Percentiles rank a stretch among this genome's conserved stretches.
Conservation (phyloP, 53 echinoderm and acorn worm species). For the Apostichopus leukothele region DNA sequence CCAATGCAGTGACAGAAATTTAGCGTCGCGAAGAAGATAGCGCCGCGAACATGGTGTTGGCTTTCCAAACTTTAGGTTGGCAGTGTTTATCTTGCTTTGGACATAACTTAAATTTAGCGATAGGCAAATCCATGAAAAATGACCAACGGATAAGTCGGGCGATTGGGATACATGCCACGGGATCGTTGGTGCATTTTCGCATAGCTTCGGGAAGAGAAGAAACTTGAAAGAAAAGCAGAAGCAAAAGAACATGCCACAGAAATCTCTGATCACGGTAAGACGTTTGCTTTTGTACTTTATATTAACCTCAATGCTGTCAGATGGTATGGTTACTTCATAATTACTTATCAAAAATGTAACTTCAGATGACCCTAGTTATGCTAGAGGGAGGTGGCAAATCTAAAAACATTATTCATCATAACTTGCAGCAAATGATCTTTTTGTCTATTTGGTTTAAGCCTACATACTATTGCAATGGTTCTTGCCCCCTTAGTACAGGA, state of each 20-base stretch:
- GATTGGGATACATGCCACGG: constrained; percentile 5
- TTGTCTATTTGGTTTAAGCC: too few species aligned
- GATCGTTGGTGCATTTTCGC: constrained; percentile 21
- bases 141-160: not conserved
- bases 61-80: too few species aligned
- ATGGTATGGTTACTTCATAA: too few species aligned
- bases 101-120: constrained; percentile 36
- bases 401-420: too few species aligned
- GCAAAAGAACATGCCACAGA: constrained; percentile 8
- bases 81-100: constrained; percentile 34
- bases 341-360: too few species aligned
- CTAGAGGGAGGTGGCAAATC: too few species aligned
- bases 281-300: not conserved
- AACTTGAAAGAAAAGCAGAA: not conserved
- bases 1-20: too few species aligned
- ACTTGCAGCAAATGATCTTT: too few species aligned
- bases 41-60: not conserved
- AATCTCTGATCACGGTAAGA: constrained; percentile 28
- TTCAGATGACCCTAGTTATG: too few species aligned
- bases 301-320: too few species aligned
- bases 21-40: constrained; percentile 28
- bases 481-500: too few species aligned
- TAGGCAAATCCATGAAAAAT: constrained; percentile 25
- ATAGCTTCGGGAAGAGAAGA: not conserved
- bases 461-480: too few species aligned